Base-by-base conservation (phyloP, 2,888 invertebrate species). In the Cataglyphis cursor region DNA sequence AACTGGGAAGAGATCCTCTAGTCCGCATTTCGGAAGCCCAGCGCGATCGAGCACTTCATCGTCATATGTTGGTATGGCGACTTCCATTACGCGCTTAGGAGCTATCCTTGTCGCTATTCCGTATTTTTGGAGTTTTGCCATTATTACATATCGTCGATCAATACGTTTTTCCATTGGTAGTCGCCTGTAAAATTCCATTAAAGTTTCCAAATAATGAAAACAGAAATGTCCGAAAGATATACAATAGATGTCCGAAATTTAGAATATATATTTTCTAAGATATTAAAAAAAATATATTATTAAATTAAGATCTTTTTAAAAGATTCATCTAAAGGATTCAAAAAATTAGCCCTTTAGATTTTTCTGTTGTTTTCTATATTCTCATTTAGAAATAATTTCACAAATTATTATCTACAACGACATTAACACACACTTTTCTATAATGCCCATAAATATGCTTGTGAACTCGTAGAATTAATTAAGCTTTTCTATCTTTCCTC, bases 1-100 rank as follows among this genome's bases (percentile, higher is more conserved):
- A 78, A 88, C 90, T 83, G 92, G 92, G 84, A 94, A 94, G 91
- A 92, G 90, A 87, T 93, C 94, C 64, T 87, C 89, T 84, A 94
- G 94, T 90, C 94, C 94, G 76, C 93, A 93, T 91, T 91, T 92
- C 73, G 94, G 94, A 92, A 94, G 94, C 84, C 94, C 94, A 86
- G 94, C 92, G 88, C 91, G 91, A 87, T 91, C 92, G 85, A 89
- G 88, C 88, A 89, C 92, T 64, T 88, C 92, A 82, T 88, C 93
- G 81, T 86, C 89, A 81, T 88, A 91, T 87, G 89, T 85, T 82
- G 94, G 94, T 94, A 94, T 90, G 48, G 38, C 54, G 78, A 70
- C 24, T 72, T 78, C 15, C n/a, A 3, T 78, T 78, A 21, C 31
- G 44, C 41, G 21, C 41, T 41, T 68, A 28, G 15, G 8, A 70